Evolutionary conservation across 37 sponge, comb jelly and placozoan species (phyloP), one percentile per base, ranked within the genome.

Genomic region (Corticium candelabrum): DNA sequence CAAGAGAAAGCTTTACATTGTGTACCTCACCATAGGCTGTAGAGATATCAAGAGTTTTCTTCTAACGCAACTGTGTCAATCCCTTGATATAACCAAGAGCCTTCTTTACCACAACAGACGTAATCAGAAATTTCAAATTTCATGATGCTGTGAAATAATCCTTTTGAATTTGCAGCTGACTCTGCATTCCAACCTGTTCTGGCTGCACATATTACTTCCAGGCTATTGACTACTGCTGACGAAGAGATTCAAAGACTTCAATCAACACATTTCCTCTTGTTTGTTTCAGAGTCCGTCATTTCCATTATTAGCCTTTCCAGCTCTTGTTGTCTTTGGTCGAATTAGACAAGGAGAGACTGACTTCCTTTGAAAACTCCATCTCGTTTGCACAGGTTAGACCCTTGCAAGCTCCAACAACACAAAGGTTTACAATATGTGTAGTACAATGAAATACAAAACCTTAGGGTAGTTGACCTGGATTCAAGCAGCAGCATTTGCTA

Each of bases 51-150:
- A 85, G 82, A 7, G 86, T 83, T 39, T 83, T 80, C 21, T 78
- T 83, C 69, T 88, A 88, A 1, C 87, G 81, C 57, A 41, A 82
- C 21, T 38, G 38, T 0, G 86, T 91, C 3, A 88, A 84, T 35
- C 83, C 86, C 41, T 88, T 84, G 36, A 84, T 84, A 70, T 82
- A 84, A 39, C 73, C 77, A 7, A 90, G 77, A 37, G 83, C 68
- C 15, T 78, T 39, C 35, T 80, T 78, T 35, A 81, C 85, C 77
- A 85, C 82, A 38, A 85, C 81, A 4, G 85, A 33, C 67, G 86
- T 77, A 79, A 69, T 37, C 37, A 85, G 41, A 50, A 85, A 85
- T n/a, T 31, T 82, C 77, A 56, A 83, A 76, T 29, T 81, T 81
- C 33, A 77, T 81, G n/a, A 88, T 84, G 31, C 78, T 79, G 37